phyloP scores from a whole-genome alignment of 2,113 vertebrate species.

The Micronycteris hirsuta region DNA sequence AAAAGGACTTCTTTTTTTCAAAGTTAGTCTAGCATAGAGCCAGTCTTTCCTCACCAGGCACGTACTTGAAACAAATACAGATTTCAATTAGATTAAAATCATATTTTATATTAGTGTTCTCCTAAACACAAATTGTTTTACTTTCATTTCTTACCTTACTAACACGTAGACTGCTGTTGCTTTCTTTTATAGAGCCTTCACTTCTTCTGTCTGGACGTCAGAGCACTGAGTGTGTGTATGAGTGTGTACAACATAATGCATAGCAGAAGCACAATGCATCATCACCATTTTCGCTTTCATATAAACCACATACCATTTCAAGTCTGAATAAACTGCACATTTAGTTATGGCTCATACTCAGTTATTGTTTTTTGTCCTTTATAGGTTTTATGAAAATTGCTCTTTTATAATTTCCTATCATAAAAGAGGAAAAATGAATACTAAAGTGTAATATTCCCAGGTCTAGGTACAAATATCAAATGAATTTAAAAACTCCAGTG shows the following conservation, averaged over 20 bases:
- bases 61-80: background rate
- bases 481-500: background rate
- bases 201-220: background rate
- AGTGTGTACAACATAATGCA: background rate
- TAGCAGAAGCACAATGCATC: background rate
- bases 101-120: background rate
- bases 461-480: background rate
- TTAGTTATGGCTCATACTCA: background rate
- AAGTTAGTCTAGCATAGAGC: background rate
- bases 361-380: background rate
- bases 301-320: background rate
- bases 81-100: conserved; percentile 20
- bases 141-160: background rate
- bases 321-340: background rate
- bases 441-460: background rate
- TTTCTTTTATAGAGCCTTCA: background rate
- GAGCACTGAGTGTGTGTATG: background rate
- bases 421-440: background rate
- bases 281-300: background rate
- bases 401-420: background rate
- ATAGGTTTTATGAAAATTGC: background rate
- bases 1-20: background rate
- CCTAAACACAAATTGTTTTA: conserved; percentile 5
- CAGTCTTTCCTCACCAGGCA: background rate
- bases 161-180: background rate